Conservation (phyloP, 2,113 vertebrate species). For the Nannobrachium achirus region DNA sequence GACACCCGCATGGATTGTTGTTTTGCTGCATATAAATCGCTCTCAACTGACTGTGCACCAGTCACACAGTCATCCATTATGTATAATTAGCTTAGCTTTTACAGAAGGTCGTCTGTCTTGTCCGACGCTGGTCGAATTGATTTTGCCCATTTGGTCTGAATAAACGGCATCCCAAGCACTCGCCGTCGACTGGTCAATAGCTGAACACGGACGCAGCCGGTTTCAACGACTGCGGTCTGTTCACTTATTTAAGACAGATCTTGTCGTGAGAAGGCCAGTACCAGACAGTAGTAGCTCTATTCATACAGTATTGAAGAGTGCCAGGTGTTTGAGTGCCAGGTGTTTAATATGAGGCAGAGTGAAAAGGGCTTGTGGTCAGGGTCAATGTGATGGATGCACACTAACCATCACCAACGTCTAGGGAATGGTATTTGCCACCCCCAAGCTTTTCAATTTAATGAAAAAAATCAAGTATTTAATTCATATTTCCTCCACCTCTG, state of each 20-base stretch:
- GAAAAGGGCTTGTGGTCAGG: conserved; percentile 1
- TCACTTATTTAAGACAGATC: neutral
- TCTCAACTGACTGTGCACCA: conserved; percentile 48
- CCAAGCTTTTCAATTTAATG: too few species aligned
- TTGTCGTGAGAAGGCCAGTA: neutral
- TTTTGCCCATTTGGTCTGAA: conserved; percentile 48
- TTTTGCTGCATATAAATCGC: conserved; percentile 52
- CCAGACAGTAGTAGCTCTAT: neutral
- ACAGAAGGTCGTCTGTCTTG: conserved; percentile 41
- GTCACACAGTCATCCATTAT: conserved; percentile 51
- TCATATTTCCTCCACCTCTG: too few species aligned
- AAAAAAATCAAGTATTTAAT: too few species aligned
- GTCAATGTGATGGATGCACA: conserved; percentile 4
- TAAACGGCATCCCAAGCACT: conserved; percentile 39
- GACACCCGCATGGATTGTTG: conserved; percentile 26
- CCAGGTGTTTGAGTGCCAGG: neutral
- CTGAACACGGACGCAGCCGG: conserved; percentile 6
- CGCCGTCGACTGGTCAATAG: conserved; percentile 19
- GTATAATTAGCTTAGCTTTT: conserved; percentile 54
- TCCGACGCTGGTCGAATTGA: conserved; percentile 44
- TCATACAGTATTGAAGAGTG: too few species aligned
- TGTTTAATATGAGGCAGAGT: neutral
- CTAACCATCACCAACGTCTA: neutral
- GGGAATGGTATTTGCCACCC: too few species aligned
- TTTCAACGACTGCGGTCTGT: conserved; percentile 1